Evolutionary conservation across 1,140 invertebrate genomes (phyloP).

Genomic region (Apocrypta bakeri): DNA sequence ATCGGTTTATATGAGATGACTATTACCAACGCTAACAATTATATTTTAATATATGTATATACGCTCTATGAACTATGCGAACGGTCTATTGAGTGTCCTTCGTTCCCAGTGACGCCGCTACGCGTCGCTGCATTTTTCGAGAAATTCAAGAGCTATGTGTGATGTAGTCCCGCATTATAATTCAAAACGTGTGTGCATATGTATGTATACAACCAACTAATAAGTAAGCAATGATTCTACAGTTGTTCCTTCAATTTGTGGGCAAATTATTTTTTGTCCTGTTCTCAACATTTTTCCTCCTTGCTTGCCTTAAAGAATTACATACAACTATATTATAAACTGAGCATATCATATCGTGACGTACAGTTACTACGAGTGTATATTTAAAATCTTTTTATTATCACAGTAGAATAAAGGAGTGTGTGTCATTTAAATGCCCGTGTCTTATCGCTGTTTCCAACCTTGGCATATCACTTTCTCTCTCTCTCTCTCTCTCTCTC

Average conservation of each 20-base stretch:
- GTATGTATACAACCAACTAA: background rate
- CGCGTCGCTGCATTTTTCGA: slow-evolving; percentile 43
- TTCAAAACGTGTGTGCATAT: background rate
- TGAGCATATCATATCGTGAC: too few species aligned
- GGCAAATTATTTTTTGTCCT: background rate
- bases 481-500: background rate
- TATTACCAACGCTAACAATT: background rate
- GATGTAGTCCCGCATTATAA: background rate
- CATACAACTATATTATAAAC: too few species aligned
- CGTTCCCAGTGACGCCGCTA: slow-evolving; percentile 30
- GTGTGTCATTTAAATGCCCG: background rate
- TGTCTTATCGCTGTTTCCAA: background rate
- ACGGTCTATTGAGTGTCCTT: background rate
- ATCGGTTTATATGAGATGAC: background rate
- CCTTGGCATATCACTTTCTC: too few species aligned
- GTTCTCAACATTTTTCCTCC: background rate
- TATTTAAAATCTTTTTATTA: background rate
- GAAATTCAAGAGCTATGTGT: background rate
- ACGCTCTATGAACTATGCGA: too few species aligned
- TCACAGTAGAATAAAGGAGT: background rate
- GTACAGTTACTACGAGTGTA: background rate
- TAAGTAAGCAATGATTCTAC: background rate
- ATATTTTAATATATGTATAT: too few species aligned
- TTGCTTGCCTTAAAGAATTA: too few species aligned
- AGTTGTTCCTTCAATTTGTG: background rate